phyloP scores from a whole-genome alignment of 1,140 invertebrate species.

The Hypsibius dujardini region DNA sequence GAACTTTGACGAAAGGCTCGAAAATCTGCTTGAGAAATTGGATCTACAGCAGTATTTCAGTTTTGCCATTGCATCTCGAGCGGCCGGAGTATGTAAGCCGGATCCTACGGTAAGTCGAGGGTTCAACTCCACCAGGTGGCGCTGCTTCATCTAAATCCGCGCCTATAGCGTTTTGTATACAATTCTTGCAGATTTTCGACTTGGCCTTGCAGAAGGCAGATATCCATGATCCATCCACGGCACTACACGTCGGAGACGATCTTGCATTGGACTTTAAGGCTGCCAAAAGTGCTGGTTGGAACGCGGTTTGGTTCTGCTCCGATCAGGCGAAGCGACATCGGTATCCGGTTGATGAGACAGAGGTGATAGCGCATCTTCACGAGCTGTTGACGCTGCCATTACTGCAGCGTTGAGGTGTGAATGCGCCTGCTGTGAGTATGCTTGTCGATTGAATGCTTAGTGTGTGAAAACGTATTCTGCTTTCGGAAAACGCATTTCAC shows the following conservation, averaged over 20 bases:
- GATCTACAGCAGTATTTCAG: conserved; percentile 50
- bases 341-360: background rate
- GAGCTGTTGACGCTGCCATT: background rate
- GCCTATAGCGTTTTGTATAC: no score
- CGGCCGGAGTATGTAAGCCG: conserved; percentile 54
- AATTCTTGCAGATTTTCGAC: conserved; percentile 46
- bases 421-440: no score
- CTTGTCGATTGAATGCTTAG: no score
- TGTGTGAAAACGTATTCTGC: no score
- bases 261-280: conserved; percentile 53
- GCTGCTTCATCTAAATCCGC: no score
- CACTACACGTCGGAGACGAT: conserved; percentile 63
- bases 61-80: conserved; percentile 59
- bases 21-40: conserved; percentile 44
- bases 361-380: background rate
- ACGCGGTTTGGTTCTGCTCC: conserved; percentile 36
- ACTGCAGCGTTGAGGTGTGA: no score
- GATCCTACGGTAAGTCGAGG: conserved; percentile 33
- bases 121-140: no score
- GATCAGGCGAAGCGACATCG: background rate
- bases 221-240: conserved; percentile 37
- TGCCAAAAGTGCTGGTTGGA: conserved; percentile 53
- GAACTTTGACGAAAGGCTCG: conserved; percentile 65
- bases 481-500: no score
- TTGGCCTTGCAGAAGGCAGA: conserved; percentile 39